These are phyloP conservation scores for Urocolius indicus DNA, from an alignment of 2,113 vertebrate genomes.

Conservation along the genomic window DNA sequence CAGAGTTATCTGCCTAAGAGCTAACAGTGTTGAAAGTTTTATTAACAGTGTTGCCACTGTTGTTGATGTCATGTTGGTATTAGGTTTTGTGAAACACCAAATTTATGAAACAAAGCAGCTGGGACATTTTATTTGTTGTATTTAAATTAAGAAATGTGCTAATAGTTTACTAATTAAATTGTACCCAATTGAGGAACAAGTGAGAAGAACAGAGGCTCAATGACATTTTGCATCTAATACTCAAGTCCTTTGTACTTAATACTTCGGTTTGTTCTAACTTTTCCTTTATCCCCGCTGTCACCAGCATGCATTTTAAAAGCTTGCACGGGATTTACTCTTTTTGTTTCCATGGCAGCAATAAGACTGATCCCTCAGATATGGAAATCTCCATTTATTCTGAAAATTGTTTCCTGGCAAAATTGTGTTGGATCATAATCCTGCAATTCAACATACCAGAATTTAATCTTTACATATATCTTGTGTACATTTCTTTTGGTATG, in stretches of 20 bases:
- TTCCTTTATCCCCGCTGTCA: conserved; percentile 39
- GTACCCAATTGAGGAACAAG: not conserved
- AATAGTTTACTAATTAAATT: not conserved
- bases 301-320: conserved; percentile 42
- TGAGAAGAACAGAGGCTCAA: not conserved
- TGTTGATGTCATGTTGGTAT: not conserved
- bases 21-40: not conserved
- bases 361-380: conserved; percentile 34
- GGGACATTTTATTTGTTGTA: not conserved
- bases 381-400: conserved; percentile 49
- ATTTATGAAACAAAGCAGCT: not conserved
- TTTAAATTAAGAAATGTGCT: not conserved
- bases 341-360: conserved; percentile 60
- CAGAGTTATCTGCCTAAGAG: not conserved
- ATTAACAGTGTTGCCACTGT: not conserved
- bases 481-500: not conserved
- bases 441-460: not conserved
- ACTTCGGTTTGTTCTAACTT: conserved; percentile 31
- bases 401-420: not conserved
- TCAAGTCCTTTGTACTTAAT: not conserved
- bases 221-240: not conserved
- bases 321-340: conserved; percentile 35
- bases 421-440: not conserved
- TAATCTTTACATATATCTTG: not conserved
- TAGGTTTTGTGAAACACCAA: not conserved